Percentiles rank a stretch among this genome's conserved stretches.
phyloP scores from a whole-genome alignment of 2,888 invertebrate species.

The Cephalotes varians region DNA sequence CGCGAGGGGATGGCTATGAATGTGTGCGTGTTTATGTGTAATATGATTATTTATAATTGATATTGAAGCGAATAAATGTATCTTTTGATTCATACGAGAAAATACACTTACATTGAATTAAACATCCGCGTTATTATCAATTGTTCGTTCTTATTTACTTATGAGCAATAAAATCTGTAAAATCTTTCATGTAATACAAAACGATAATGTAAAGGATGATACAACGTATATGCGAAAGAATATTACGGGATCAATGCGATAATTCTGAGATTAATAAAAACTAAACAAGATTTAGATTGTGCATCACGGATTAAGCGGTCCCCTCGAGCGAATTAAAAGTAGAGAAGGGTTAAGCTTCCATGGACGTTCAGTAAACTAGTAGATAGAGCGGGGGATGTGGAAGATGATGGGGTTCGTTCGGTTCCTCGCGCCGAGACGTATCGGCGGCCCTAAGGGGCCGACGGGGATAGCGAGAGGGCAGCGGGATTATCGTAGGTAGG shows the following conservation, averaged over 20 bases:
- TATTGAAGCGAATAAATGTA: not conserved
- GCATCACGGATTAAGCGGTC: slow-evolving; percentile 22
- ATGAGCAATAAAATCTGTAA: not conserved
- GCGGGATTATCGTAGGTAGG: slow-evolving; percentile 46
- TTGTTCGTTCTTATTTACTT: not conserved
- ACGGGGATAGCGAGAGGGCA: not conserved
- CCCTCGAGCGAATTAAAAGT: slow-evolving; percentile 4
- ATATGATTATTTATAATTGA: not conserved
- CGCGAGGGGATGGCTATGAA: not conserved
- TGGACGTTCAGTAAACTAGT: slow-evolving; percentile 13
- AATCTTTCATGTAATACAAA: not conserved
- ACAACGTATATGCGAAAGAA: not conserved
- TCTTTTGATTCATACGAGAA: not conserved
- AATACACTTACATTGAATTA: not conserved
- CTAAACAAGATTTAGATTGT: slow-evolving; percentile 31
- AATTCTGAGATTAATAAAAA: slow-evolving; percentile 13
- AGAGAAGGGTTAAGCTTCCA: slow-evolving; percentile 12
- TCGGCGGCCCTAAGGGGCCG: not conserved
- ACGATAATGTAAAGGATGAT: not conserved
- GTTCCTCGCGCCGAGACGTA: not conserved
- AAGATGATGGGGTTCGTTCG: not conserved
- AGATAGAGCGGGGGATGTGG: not conserved
- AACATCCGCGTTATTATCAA: not conserved
- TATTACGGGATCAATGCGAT: not conserved
- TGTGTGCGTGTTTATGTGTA: not conserved